Conservation (phyloP, 2,888 invertebrate genomes). For the Philaethria dido region DNA sequence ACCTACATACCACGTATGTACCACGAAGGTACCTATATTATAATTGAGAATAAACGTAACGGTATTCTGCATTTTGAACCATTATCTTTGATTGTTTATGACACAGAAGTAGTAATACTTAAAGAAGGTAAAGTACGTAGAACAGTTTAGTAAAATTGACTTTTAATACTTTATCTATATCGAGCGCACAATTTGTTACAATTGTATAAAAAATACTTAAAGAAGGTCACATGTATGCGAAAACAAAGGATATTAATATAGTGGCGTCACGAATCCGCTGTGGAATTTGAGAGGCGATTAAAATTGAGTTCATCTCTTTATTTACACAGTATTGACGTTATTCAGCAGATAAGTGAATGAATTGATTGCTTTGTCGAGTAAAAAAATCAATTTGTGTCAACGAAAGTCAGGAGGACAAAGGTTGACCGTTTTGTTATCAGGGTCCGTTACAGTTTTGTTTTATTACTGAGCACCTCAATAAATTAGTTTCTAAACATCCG, state of each 20-base stretch:
- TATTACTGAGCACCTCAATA: conserved; percentile 47
- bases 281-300: conserved; percentile 44
- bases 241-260: conserved; percentile 33
- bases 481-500: conserved; percentile 47
- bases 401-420: conserved; percentile 55
- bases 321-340: conserved; percentile 60
- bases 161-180: background rate
- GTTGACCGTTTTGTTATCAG: conserved; percentile 61
- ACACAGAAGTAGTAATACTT: background rate
- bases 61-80: background rate
- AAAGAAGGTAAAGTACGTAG: background rate
- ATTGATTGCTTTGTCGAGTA: conserved; percentile 62
- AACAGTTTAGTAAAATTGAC: background rate
- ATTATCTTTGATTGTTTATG: background rate
- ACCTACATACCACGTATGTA: background rate
- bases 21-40: conserved; percentile 1
- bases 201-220: conserved; percentile 15
- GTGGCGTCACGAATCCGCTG: conserved; percentile 34
- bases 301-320: conserved; percentile 44
- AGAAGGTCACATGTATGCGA: conserved; percentile 14
- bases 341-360: conserved; percentile 64
- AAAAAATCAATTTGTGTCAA: conserved; percentile 80
- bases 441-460: conserved; percentile 48
- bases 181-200: background rate
- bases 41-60: conserved; percentile 1